phyloP scores from a whole-genome alignment of 2,113 vertebrate species.

The Xiphophorus hellerii region DNA sequence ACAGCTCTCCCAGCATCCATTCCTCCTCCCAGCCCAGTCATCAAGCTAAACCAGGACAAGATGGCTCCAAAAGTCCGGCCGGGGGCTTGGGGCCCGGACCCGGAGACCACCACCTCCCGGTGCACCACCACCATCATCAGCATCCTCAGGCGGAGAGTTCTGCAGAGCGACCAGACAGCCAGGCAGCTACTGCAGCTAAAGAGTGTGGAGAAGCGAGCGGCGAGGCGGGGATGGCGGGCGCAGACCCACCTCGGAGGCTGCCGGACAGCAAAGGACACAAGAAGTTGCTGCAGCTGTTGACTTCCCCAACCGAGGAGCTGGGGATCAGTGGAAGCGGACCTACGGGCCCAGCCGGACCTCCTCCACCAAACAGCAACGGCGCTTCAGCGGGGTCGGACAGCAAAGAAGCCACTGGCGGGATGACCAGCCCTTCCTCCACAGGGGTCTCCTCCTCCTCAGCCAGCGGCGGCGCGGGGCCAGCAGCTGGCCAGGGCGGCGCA shows the following conservation, averaged over 20 bases:
- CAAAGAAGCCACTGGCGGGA: slow-evolving; percentile 87
- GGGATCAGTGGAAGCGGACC: slow-evolving; percentile 81
- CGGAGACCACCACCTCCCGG: slow-evolving; percentile 64
- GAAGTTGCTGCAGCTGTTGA: slow-evolving; percentile 94
- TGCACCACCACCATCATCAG: slow-evolving; percentile 73
- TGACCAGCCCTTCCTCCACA: slow-evolving; percentile 92
- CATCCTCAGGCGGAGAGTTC: slow-evolving; percentile 87
- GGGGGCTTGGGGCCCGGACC: slow-evolving; percentile 57
- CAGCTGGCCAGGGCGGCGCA: slow-evolving; percentile 76
- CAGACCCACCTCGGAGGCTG: slow-evolving; percentile 83
- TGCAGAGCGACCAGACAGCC: slow-evolving; percentile 86
- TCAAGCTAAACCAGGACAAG: slow-evolving; percentile 58
- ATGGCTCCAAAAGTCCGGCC: slow-evolving; percentile 87
- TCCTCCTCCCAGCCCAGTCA: slow-evolving; percentile 77
- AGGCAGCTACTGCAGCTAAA: slow-evolving; percentile 77
- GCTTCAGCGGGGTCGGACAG: slow-evolving; percentile 77
- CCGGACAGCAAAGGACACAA: slow-evolving; percentile 94
- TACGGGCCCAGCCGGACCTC: slow-evolving; percentile 71
- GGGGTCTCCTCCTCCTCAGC: slow-evolving; percentile 94
- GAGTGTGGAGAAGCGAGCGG: slow-evolving; percentile 84
- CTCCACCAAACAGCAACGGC: slow-evolving; percentile 75
- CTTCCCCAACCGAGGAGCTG: slow-evolving; percentile 92
- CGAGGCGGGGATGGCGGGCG: slow-evolving; percentile 71
- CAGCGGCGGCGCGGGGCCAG: slow-evolving; percentile 79
- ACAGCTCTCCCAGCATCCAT: slow-evolving; percentile 89